Evolutionary conservation across 2,888 invertebrate genomes (phyloP), one percentile per base, ranked within the genome.

Genomic region (Yponomeuta malinellus): DNA sequence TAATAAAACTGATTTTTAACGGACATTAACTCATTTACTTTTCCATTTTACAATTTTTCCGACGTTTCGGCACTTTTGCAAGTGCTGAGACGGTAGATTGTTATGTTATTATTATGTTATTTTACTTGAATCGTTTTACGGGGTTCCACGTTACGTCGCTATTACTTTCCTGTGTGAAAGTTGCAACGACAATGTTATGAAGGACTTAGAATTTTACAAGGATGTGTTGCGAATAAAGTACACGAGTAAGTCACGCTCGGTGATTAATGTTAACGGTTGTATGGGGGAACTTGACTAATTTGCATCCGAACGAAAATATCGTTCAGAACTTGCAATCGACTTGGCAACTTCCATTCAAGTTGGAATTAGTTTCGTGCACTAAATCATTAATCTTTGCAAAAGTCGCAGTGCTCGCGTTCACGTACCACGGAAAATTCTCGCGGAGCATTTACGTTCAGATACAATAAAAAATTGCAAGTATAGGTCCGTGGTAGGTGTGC

Each of bases 351-450:
- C 77, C 78, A 76, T 77, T 64, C 73, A 81, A 86, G 82, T 88
- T 87, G 75, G 78, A 80, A 85, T 87, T 85, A 85, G 84, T 85
- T 89, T 79, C 74, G 76, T 76, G 79, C 80, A 82, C 81, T 81
- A 82, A 83, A 86, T 86, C 87, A 87, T 89, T 88, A 87, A 88
- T 88, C 87, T 85, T 84, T 81, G 77, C 52, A 81, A 48, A 63
- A 69, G 63, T 69, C 37, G 31, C 43, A 43, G 43, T 12, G 52
- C 52, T 59, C 64, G 64, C 29, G 64, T 64, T 64, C 64, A 29
- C 43, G 23, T 43, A 0, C 43, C 5, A 23, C 23, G 29, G 29
- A 64, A 64, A 15, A 31, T 23, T 10, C 10, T 10, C 64, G 10
- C 10, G n/a, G 10, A 31, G 8, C 64, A 23, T 64, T 64, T 64